phyloP scores from a whole-genome alignment of 2,797 vertebrate genomes.

The Scolopax bukidnonensis region DNA sequence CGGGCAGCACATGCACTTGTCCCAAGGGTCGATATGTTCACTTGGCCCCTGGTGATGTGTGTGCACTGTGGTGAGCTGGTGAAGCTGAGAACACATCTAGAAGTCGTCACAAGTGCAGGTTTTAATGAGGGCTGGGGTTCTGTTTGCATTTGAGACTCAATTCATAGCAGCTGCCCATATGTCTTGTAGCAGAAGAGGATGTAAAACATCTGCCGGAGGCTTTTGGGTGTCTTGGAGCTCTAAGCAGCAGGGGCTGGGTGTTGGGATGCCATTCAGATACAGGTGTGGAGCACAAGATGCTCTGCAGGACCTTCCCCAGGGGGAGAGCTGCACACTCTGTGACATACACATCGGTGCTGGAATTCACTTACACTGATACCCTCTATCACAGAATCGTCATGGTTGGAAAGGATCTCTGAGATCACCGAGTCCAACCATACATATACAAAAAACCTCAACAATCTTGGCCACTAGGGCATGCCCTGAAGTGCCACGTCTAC shows the following conservation, averaged over 20 bases:
- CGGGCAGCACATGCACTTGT: fast-evolving
- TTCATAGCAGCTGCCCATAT: neutral
- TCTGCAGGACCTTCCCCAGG: fast-evolving
- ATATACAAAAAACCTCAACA: too few species aligned
- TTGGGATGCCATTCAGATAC: neutral
- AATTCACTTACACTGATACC: neutral
- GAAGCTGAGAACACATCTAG: neutral
- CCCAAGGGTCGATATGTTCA: fast-evolving
- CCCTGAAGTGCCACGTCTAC: too few species aligned
- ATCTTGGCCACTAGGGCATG: too few species aligned
- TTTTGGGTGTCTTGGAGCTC: neutral
- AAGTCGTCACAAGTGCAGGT: neutral
- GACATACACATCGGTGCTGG: fast-evolving
- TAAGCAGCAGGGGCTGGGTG: fast-evolving
- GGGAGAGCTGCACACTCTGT: neutral
- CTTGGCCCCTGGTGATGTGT: neutral
- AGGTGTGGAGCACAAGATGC: neutral
- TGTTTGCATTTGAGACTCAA: neutral
- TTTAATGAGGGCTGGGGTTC: neutral
- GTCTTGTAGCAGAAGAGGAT: neutral
- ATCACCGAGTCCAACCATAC: too few species aligned
- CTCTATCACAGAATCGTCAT: neutral
- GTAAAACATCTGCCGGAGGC: neutral
- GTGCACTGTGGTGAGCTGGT: neutral
- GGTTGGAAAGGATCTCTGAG: too few species aligned